Evolutionary conservation across 1,140 invertebrate genomes (phyloP), one percentile per base, ranked within the genome.

Genomic region (Cotesia glomerata): DNA sequence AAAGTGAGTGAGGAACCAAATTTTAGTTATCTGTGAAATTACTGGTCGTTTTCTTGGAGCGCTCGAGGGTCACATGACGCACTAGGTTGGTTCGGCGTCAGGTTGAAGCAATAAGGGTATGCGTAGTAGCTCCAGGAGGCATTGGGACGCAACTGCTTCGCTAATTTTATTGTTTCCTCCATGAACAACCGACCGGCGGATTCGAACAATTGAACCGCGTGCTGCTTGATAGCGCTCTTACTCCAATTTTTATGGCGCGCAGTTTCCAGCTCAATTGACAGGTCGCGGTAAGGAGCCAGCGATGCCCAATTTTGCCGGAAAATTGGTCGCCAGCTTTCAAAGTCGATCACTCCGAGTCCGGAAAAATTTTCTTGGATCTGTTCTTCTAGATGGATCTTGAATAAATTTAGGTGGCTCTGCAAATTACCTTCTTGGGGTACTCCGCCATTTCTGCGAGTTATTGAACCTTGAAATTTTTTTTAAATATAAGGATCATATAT

Each of bases 121-220:
- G 90, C 92, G 79, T 95, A 96, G 82, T 94, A 95, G 0, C 93
- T 93, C 94, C 94, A 95, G 4, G 79, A 80, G 0, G 91, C 94
- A 0, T 85, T 81, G 0, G 93, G 93, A 13, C 94, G 82, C 63
- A 93, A 79, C 59, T 86, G 83, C 78, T 89, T 90, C 0, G 91
- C 93, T 3, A 89, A 32, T 35, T 87, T 84, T 3, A 95, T 76
- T 0, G 93, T 93, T 49, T 89, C 83, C 74, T 91, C 85, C 89
- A 95, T 91, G 78, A 93, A 95, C 5, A 84, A 73, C 56, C 87
- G 87, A 0, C 88, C 93, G 56, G 88, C 83, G 68, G 86, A 83
- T 78, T 94, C 92, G 77, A 93, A 94, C 59, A 88, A 85, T 56
- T 74, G 77, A 1, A 71, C 80, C 52, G 92, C 93, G 81, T 91